Base-by-base conservation (phyloP, 30 jellyfish, hydroid and myxozoan genomes). In the Cassiopea xamachana region DNA sequence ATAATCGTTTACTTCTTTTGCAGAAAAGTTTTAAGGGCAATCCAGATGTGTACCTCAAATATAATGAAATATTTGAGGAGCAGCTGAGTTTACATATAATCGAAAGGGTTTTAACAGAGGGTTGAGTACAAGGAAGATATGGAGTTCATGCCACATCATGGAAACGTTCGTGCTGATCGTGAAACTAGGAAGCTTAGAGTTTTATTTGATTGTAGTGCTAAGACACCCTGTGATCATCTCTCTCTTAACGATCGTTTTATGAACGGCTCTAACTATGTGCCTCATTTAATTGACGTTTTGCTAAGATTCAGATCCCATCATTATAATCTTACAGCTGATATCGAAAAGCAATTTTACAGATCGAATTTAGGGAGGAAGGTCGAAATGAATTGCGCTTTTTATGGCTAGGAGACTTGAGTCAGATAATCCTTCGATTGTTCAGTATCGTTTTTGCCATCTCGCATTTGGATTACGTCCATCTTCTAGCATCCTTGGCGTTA, bases 401-500 rank as follows among this genome's bases (percentile, higher is more conserved):
- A 14, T 48, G 81, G 15, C 39, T 13, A 48, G 51, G 81, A 27
- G 12, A 73, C 81, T 14, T 73, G 81, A 73, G 81, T 73, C 81
- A 16, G 81, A 73, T 13, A 73, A 73, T 10, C 81, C 81, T 2
- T 73, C 48, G 19, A 50, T 73, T 27, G 39, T 73, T 50, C 81
- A 13, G 81, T 27, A 27, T 73, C 51, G 81, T 27, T 73, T 73
- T 73, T 2, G 81, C 51, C 81, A 55, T 73, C 81, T 73, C 51
- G 60, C 81, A 73, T 73, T 13, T 73, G 81, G 81, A 50, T 73
- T 73, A 73, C 81, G 81, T 27, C 75, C 92, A 12, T 67, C 86
- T 50, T 89, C 92, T 18, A 27, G 71, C 75, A 68, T 83, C 75
- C 92, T 83, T 50, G 92, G 92, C 75, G 92, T 88, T 67, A 70